Percentiles rank a stretch among this genome's conserved stretches.
Evolutionary conservation across 2,888 invertebrate genomes (phyloP).

Genomic region (Therioaphis trifolii): DNA sequence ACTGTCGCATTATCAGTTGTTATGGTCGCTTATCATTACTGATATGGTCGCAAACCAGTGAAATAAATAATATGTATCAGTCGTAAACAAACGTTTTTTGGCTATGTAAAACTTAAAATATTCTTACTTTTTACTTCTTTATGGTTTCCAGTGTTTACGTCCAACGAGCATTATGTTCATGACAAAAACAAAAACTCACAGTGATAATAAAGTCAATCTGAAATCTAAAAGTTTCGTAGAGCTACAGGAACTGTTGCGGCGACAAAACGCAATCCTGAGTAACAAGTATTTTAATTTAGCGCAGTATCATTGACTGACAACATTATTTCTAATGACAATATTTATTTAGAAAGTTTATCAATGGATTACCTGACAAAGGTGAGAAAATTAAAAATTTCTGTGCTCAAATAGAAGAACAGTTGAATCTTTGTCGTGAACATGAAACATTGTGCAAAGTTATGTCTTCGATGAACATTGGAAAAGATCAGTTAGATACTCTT

Average conservation of each 20-base stretch:
- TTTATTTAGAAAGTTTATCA: slow-evolving; percentile 70
- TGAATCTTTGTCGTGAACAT: slow-evolving; percentile 71
- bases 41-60: no score
- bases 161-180: slow-evolving; percentile 8
- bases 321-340: background rate
- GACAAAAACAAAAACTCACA: background rate
- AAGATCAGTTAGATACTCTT: slow-evolving; percentile 71
- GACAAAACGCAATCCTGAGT: slow-evolving; percentile 72
- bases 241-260: slow-evolving; percentile 69
- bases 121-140: no score
- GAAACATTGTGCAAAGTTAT: slow-evolving; percentile 72
- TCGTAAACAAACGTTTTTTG: no score
- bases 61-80: no score
- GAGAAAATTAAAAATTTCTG: slow-evolving; percentile 72
- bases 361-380: slow-evolving; percentile 74
- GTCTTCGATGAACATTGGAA: slow-evolving; percentile 71
- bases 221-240: slow-evolving; percentile 59
- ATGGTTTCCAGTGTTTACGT: no score
- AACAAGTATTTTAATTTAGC: slow-evolving; percentile 68
- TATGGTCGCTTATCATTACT: no score
- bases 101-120: no score
- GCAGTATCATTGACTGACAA: no score
- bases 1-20: no score
- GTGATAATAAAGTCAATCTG: slow-evolving; percentile 65
- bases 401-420: slow-evolving; percentile 70